Conservation (phyloP, 2,888 invertebrate genomes). For the Seladonia tumulorum region DNA sequence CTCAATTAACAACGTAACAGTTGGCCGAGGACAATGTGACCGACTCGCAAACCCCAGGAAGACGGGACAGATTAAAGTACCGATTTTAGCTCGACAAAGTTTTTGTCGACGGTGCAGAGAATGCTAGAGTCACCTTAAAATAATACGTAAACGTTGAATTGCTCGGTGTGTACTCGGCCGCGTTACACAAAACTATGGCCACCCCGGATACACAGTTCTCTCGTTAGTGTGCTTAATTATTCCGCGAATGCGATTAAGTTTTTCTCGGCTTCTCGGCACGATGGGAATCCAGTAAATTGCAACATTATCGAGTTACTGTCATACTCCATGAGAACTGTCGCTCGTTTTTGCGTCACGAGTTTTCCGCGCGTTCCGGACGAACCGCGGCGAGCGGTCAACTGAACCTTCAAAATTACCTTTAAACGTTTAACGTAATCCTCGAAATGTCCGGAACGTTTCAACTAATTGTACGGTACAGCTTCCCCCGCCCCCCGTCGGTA, state of each 20-base stretch:
- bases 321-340: conserved; percentile 12
- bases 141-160: conserved; percentile 1
- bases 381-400: not conserved
- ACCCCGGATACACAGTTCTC: not conserved
- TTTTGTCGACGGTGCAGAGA: not conserved
- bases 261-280: conserved; percentile 15
- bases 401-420: conserved; percentile 1
- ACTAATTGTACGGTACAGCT: not conserved
- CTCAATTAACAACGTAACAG: not conserved
- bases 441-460: not conserved
- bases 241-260: conserved; percentile 51
- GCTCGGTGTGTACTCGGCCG: not conserved
- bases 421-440: conserved; percentile 6
- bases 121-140: not conserved
- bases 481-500: not conserved
- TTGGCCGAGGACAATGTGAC: not conserved
- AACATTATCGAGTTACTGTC: conserved; percentile 43
- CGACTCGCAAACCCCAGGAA: not conserved
- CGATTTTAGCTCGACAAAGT: too few species aligned
- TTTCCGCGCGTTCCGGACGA: conserved; percentile 18
- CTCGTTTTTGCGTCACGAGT: conserved; percentile 19
- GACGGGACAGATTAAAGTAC: too few species aligned
- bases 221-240: conserved; percentile 51
- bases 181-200: not conserved
- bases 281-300: conserved; percentile 13